Percentiles rank a stretch among this genome's conserved stretches.
Evolutionary conservation across 1,140 invertebrate genomes (phyloP).

Genomic region (Drosophila burlai): DNA sequence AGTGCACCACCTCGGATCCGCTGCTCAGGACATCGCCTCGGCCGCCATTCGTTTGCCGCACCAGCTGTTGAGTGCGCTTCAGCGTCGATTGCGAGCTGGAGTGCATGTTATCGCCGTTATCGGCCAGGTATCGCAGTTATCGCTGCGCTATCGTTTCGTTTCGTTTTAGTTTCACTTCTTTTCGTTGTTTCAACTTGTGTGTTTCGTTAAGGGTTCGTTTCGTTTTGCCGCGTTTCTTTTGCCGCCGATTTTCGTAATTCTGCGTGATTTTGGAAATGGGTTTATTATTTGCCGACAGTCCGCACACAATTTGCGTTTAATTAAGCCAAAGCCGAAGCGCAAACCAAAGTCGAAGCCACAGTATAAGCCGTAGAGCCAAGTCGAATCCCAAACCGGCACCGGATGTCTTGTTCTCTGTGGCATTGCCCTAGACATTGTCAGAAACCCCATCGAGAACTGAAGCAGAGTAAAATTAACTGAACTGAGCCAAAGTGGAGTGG

Average conservation of each 20-base stretch:
- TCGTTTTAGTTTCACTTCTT: conserved; percentile 32
- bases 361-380: conserved; percentile 14
- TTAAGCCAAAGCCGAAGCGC: conserved; percentile 59
- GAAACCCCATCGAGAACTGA: conserved; percentile 56
- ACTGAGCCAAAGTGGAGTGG: conserved; percentile 31
- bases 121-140: conserved; percentile 48
- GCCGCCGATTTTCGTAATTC: conserved; percentile 59
- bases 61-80: conserved; percentile 69
- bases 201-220: conserved; percentile 44
- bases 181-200: conserved; percentile 8
- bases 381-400: conserved; percentile 52
- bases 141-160: conserved; percentile 52
- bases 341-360: conserved; percentile 11
- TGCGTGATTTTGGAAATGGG: conserved; percentile 69
- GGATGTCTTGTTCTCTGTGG: conserved; percentile 74
- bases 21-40: conserved; percentile 57
- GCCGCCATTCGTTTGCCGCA: conserved; percentile 86
- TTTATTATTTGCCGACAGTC: conserved; percentile 63
- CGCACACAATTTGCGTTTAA: conserved; percentile 78
- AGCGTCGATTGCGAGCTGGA: conserved; percentile 71
- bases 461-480: conserved; percentile 40
- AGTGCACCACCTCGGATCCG: conserved; percentile 68
- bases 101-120: conserved; percentile 56
- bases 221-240: conserved; percentile 53
- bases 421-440: conserved; percentile 61